Evolutionary conservation across 2,113 vertebrate genomes (phyloP).

Genomic region (Heteronetta atricapilla): DNA sequence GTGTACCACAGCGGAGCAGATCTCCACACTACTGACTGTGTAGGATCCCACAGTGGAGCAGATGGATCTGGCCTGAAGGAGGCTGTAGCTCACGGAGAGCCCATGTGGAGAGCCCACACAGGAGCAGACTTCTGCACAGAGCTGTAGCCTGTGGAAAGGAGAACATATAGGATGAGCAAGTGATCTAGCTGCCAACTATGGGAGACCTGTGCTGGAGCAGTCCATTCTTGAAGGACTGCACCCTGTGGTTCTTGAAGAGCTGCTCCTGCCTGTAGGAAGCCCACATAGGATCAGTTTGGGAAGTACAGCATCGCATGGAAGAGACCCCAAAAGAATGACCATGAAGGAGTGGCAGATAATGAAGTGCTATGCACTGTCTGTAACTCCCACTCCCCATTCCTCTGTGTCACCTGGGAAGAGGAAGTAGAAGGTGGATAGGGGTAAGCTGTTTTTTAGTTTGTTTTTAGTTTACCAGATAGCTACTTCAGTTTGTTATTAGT

Average conservation of each 20-base stretch:
- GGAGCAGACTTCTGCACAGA: neutral
- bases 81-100: too few relatives aligned
- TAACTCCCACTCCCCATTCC: neutral
- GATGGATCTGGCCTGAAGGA: too few relatives aligned
- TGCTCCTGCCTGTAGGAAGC: neutral
- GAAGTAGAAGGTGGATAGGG: neutral
- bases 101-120: neutral
- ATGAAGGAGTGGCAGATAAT: neutral
- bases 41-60: too few relatives aligned
- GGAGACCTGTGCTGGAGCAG: neutral
- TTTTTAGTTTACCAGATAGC: neutral
- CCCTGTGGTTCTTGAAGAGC: neutral
- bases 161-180: neutral
- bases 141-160: neutral
- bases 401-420: neutral
- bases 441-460: neutral
- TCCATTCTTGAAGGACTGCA: neutral
- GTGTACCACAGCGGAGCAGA: neutral
- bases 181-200: neutral
- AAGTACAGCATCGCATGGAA: neutral
- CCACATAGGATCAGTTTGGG: neutral
- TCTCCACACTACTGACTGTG: neutral
- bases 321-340: neutral
- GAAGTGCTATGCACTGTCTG: neutral
- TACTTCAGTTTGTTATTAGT: too few relatives aligned